Evolutionary conservation across 2,888 invertebrate species (phyloP), one percentile per base, ranked within the genome.

Genomic region (Bombylius discolor): DNA sequence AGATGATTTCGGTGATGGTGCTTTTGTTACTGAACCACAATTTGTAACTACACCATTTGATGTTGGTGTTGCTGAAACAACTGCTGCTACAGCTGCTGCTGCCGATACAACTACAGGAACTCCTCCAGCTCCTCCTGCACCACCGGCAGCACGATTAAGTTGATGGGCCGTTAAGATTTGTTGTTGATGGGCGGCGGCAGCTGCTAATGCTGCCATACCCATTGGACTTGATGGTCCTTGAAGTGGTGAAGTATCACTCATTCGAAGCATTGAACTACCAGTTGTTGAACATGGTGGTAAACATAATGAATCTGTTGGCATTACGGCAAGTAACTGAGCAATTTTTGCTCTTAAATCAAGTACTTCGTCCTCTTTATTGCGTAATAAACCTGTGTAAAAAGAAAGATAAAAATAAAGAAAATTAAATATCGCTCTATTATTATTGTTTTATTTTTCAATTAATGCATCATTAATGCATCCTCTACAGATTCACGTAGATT

Each of bases 241-340:
- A 54, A 70, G 64, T 42, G 73, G 72, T 55, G 73, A 71, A 49
- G 70, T 73, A 62, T 79, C 77, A 53, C 75, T 76, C 67, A 83
- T 73, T 56, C 83, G 79, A 60, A 83, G 76, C 70, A 82, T 80
- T 58, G 81, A 81, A 66, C 81, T 79, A 23, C 69, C 68, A 52
- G 78, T 74, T 52, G 78, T 74, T 56, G 77, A 76, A 61, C 79
- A 77, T 49, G 78, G 71, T 55, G 78, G 75, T 59, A 77, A 66
- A 63, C 79, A 79, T 67, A 83, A 79, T 54, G 80, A 76, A 67
- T 87, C 87, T 47, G 66, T 67, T 32, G 73, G 73, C 89, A 93
- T 89, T 61, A 95, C 89, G 34, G 95, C 95, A 74, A 96, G 77
- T 70, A 95, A 85, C 77, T 96, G 95, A 60, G 93, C 93, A 71